Base-by-base conservation (phyloP, 2,797 vertebrate genomes). In the Jordanella pulchra region DNA sequence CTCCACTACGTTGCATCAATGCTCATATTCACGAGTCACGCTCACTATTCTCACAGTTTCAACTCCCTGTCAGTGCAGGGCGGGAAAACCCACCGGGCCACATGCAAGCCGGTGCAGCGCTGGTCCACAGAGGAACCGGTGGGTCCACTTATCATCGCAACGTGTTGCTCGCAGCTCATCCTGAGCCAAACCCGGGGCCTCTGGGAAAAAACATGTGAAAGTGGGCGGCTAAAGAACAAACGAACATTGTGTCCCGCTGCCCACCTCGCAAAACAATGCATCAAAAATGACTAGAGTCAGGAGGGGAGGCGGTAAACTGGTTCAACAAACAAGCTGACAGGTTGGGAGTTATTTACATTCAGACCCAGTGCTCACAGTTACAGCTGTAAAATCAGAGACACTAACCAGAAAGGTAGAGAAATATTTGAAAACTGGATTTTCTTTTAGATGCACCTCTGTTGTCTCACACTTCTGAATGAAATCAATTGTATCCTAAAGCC, bases 161-260 rank as follows among this genome's bases (percentile, higher is more conserved):
- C 73, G 71, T 65, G 84, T 84, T 81, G 39, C 67, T 85, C 28
- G 0, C 78, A 58, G 75, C 68, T 74, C 42, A 1, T 80, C 84
- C 76, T 21, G 69, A 72, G 67, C 77, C 83, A 82, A 71, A 60
- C 1, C 48, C 42, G 72, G 4, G 28, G 55, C 61, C 75, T 69
- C 66, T 61, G 73, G 51, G 32, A 72, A 85, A 78, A 39, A 5
- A 84, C 89, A 88, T 84, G 86, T 56, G 69, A 79, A 76, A 82
- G 89, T 86, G 79, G 89, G 89, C 60, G 69, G 61, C 42, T 72
- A 74, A 58, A 72, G 81, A 89, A 92, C 87, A 91, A 85, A 83
- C 82, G 47, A 27, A 75, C 86, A 84, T 69, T 87, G 86, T 89
- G 86, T 78, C 73, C 73, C 67, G 81, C 89, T 84, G 85, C 90